A percentile compares a stretch with the other conserved stretches of the same genome.
These are phyloP conservation scores for Cairina moschata DNA, from an alignment of 2,113 vertebrate genomes.

Conservation along the genomic window DNA sequence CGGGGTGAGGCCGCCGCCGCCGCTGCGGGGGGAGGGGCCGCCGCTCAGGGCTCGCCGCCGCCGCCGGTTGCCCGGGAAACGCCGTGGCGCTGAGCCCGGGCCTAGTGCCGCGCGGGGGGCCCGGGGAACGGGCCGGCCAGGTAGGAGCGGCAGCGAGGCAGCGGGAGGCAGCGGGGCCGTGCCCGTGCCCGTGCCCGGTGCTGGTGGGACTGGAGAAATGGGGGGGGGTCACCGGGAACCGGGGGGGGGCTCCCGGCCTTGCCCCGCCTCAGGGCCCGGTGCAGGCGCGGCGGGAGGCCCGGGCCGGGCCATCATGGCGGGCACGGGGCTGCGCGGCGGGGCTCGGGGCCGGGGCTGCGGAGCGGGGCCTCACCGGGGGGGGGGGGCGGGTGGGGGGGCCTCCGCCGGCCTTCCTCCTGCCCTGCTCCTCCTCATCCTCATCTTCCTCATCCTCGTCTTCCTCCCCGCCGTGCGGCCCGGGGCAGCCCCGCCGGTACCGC, in stretches of 20 bases:
- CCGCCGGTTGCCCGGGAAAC: slow-evolving; percentile 80
- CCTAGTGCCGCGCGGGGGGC: slow-evolving; percentile 74
- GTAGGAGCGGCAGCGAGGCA: neutral
- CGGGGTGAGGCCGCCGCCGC: slow-evolving; percentile 77
- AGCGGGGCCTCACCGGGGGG: neutral
- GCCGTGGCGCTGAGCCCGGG: slow-evolving; percentile 87
- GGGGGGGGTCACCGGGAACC: no score
- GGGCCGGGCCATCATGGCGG: neutral
- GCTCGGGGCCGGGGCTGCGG: no score
- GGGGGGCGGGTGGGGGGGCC: no score
- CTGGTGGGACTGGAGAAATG: no score
- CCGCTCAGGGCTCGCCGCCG: slow-evolving; percentile 74
- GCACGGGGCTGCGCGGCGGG: neutral
- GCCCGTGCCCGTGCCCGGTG: no score
- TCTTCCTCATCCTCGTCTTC: no score
- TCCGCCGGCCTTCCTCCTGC: no score
- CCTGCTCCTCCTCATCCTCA: no score
- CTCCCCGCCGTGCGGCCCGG: neutral
- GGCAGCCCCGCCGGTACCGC: neutral
- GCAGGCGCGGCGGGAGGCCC: neutral
- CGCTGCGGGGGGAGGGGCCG: slow-evolving; percentile 85
- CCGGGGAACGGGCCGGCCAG: slow-evolving; percentile 50
- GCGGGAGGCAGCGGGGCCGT: neutral
- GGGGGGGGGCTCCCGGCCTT: no score
- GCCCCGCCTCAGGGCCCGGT: neutral